Base-by-base conservation (phyloP, 1,140 invertebrate species). In the Microplitis mediator region DNA sequence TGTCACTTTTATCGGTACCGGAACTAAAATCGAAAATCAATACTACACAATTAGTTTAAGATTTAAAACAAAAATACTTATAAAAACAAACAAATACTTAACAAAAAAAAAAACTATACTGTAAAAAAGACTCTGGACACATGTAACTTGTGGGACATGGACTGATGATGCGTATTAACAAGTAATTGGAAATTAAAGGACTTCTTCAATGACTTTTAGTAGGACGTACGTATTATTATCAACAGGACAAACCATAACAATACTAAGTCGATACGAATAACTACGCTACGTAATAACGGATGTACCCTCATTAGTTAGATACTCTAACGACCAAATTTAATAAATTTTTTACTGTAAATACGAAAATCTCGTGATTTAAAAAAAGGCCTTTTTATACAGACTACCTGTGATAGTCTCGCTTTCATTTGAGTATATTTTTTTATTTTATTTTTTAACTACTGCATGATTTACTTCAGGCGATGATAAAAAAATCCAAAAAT, bases 311-410 rank as follows among this genome's bases (percentile, higher is more conserved):
- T 77, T 82, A 84, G 73, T 62, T 82, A 80, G 81, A 76, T 84
- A 85, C 79, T 74, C 82, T 82, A 81, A 85, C 80, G 83, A 86
- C 84, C 79, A 84, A 84, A 85, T 83, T 45, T 9, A 45, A 45
- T 72, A 85, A 81, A 79, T 85, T 86, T 86, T 87, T 86, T 85
- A 86, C 84, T 87, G 85, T 86, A 87, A 85, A 87, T 87, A 87
- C 79, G 81, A 81, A 82, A 82, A 45, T 45, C 79, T 84, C 81
- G 81, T 85, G 83, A 85, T 86, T 84, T 84, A 79, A 76, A 75
- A 77, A 84, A 82, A 11, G 39, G 75, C 80, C 78, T 74, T 82
- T 86, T 77, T 81, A 82, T 82, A 82, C 83, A 86, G 85, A 83
- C 76, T 85, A 78, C 68, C 79, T 80, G 79, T 31, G 39, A 45